Evolutionary conservation across 1,140 invertebrate genomes (phyloP).

Genomic region (Brachionus manjavacas): DNA sequence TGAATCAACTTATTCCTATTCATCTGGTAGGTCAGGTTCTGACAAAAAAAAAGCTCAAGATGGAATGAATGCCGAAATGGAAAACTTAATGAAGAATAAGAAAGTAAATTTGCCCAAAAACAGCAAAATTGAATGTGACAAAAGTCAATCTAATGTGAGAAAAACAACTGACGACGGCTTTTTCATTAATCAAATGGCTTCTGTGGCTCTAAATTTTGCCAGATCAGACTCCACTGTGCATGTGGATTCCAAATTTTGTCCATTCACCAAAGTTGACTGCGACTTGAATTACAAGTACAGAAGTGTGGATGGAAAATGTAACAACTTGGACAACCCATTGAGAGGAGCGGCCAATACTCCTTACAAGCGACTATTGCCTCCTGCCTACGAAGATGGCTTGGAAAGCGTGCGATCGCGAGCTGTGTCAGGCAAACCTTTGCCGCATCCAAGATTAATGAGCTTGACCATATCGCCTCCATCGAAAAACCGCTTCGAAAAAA

Average conservation of each 20-base stretch:
- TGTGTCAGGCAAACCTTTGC: neutral
- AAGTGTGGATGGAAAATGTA: conserved; percentile 72
- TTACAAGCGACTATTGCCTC: conserved; percentile 69
- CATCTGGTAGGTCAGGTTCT: neutral
- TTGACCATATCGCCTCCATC: neutral
- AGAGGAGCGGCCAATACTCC: conserved; percentile 72
- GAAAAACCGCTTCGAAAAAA: neutral
- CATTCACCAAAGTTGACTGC: neutral
- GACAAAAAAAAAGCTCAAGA: neutral
- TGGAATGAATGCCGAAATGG: neutral
- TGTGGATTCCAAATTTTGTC: neutral
- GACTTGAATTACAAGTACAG: conserved; percentile 60
- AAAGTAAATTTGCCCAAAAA: neutral
- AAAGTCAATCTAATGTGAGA: neutral
- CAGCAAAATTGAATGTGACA: neutral
- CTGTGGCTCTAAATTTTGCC: neutral
- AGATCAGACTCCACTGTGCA: neutral
- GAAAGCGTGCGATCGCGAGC: neutral
- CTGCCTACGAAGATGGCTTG: conserved; percentile 64
- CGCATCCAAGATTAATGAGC: conserved; percentile 12
- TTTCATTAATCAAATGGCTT: neutral
- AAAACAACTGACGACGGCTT: neutral
- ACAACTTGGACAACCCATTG: conserved; percentile 73
- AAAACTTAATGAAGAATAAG: neutral
- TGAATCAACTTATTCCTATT: neutral